Conservation (phyloP, 1,140 invertebrate species). For the honey bee (Apis mellifera) region DNA sequence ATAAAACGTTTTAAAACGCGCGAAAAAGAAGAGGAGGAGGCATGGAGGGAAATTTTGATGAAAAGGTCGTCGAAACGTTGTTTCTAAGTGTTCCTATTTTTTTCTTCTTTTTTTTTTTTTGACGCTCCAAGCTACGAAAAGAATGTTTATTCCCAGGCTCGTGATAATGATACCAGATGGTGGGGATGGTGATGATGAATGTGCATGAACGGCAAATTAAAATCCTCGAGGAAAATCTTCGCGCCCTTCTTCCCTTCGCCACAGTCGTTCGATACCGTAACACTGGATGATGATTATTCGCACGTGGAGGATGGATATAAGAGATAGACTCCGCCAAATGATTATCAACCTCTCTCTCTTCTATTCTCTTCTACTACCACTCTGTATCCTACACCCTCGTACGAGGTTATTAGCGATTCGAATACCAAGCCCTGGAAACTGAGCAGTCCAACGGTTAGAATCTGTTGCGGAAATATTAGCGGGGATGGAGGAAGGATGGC, state of each 20-base stretch:
- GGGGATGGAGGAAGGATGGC: not conserved
- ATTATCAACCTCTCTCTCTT: not conserved
- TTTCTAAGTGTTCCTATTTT: slow-evolving; percentile 18
- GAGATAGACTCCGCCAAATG: not conserved
- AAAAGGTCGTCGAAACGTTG: slow-evolving; percentile 37
- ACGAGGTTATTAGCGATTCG: slow-evolving; percentile 41
- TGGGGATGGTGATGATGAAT: not conserved
- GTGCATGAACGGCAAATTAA: slow-evolving; percentile 42
- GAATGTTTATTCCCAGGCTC: not conserved
- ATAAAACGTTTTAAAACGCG: not conserved
- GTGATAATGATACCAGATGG: slow-evolving; percentile 11
- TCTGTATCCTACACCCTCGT: not conserved
- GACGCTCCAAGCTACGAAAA: not conserved
- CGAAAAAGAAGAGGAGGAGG: too few species aligned
- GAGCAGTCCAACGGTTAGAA: not conserved
- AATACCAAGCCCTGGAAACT: not conserved
- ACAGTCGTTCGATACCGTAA: slow-evolving; percentile 24
- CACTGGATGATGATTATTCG: slow-evolving; percentile 16
- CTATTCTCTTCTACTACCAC: too few species aligned
- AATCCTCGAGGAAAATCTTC: slow-evolving; percentile 29
- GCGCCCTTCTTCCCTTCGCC: not conserved
- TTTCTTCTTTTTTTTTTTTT: slow-evolving; percentile 31
- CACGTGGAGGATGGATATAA: too few species aligned
- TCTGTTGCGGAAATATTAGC: slow-evolving; percentile 15
- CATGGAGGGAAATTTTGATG: slow-evolving; percentile 30